Conservation (phyloP, 2,888 invertebrate genomes). For the Sinelater perroti region DNA sequence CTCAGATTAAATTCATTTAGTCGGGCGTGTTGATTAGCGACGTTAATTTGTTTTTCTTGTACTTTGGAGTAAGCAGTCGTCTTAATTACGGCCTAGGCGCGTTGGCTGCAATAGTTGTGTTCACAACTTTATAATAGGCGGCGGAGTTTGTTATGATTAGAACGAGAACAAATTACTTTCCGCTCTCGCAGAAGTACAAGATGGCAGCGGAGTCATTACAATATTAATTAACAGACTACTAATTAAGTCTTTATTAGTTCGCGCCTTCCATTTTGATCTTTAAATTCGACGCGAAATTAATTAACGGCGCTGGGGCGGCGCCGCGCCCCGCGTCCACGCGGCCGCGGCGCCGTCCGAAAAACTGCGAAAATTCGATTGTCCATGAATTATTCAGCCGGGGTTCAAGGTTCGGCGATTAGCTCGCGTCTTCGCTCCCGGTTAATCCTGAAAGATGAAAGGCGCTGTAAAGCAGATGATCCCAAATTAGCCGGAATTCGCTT, state of each 20-base stretch:
- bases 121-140: too few relatives aligned
- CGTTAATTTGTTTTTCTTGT: too few relatives aligned
- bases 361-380: too few relatives aligned
- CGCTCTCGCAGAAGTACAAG: conserved; percentile 8
- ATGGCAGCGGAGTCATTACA: conserved; percentile 22
- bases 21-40: too few relatives aligned
- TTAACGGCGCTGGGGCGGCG: too few relatives aligned
- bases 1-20: too few relatives aligned
- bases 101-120: too few relatives aligned
- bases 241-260: conserved; percentile 32
- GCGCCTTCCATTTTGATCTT: conserved; percentile 25
- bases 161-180: conserved; percentile 19
- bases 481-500: conserved; percentile 16
- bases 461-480: conserved; percentile 12
- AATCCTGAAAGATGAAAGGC: conserved; percentile 13
- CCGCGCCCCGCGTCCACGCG: too few relatives aligned
- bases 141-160: conserved; percentile 13
- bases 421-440: not conserved
- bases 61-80: too few relatives aligned
- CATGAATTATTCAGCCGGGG: too few relatives aligned
- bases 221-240: conserved; percentile 34
- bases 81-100: too few relatives aligned
- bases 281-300: conserved; percentile 33
- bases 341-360: too few relatives aligned
- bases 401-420: conserved; percentile 11